A percentile compares a stretch with the other conserved stretches of the same genome.
Evolutionary conservation across 2,797 vertebrate species (phyloP).

Genomic region (Lagodon rhomboides): DNA sequence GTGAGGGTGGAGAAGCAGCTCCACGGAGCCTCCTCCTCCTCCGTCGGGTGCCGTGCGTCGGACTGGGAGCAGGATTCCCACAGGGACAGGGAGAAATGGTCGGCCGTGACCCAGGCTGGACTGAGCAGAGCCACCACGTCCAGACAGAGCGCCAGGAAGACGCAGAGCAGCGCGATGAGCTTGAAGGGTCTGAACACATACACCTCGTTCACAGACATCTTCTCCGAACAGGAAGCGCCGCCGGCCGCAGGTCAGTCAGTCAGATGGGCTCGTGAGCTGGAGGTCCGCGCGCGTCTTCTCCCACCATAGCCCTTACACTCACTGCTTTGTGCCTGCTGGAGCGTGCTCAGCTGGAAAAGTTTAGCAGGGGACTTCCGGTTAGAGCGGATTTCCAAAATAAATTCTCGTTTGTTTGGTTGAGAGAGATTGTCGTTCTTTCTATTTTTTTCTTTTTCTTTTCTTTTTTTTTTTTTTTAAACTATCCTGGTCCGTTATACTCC

Average conservation of each 20-base stretch:
- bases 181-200: slow-evolving; percentile 86
- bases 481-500: background rate
- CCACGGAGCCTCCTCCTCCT: slow-evolving; percentile 72
- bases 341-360: slow-evolving; percentile 53
- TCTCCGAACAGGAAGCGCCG: slow-evolving; percentile 16
- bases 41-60: slow-evolving; percentile 30
- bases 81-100: slow-evolving; percentile 86
- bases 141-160: slow-evolving; percentile 86
- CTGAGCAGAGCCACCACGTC: slow-evolving; percentile 87
- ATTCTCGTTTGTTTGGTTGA: no score
- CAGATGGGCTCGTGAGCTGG: slow-evolving; percentile 19
- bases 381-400: slow-evolving; percentile 68
- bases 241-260: slow-evolving; percentile 27
- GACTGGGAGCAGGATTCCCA: slow-evolving; percentile 87
- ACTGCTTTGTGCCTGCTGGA: slow-evolving; percentile 6
- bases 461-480: no score
- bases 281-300: slow-evolving; percentile 36
- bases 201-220: slow-evolving; percentile 86
- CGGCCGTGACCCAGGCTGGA: slow-evolving; percentile 90
- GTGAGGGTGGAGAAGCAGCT: slow-evolving; percentile 85
- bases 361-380: slow-evolving; percentile 54
- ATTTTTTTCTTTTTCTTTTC: no score
- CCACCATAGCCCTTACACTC: slow-evolving; percentile 49
- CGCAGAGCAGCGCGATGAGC: slow-evolving; percentile 87
- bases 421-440: no score